These are phyloP conservation scores for Drosophila quasianomalipes DNA, from an alignment of 2,888 invertebrate genomes.

Conservation along the genomic window DNA sequence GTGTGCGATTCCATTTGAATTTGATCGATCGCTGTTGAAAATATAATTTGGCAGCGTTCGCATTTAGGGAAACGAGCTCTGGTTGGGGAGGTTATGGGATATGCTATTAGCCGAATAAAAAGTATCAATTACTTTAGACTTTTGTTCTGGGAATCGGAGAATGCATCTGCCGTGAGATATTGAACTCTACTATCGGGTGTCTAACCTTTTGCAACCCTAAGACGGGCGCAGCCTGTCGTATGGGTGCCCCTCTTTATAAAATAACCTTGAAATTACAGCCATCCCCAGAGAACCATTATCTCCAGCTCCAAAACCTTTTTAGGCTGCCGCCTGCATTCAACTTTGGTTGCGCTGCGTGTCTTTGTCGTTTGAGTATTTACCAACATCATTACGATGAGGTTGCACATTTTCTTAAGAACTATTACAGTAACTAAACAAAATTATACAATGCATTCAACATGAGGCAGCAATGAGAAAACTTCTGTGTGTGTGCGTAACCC, in stretches of 20 bases:
- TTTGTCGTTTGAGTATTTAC: constrained; percentile 58
- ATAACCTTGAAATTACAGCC: constrained; percentile 64
- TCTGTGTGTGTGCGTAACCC: constrained; percentile 4
- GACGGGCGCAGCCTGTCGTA: constrained; percentile 15
- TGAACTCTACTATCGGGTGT: not conserved
- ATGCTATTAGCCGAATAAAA: constrained; percentile 35
- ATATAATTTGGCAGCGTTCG: constrained; percentile 48
- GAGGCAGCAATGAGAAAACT: constrained; percentile 20
- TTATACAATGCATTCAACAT: constrained; percentile 58
- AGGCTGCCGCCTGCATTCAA: constrained; percentile 23
- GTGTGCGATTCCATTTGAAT: constrained; percentile 42
- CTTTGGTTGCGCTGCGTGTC: constrained; percentile 8
- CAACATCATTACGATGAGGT: constrained; percentile 76
- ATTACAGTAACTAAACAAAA: constrained; percentile 74
- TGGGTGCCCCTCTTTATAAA: constrained; percentile 13
- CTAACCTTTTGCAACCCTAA: constrained; percentile 1
- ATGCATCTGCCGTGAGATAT: constrained; percentile 36
- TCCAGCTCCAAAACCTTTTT: constrained; percentile 56
- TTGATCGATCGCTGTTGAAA: constrained; percentile 75
- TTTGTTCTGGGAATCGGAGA: constrained; percentile 40
- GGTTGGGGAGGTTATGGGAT: not conserved
- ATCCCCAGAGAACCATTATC: constrained; percentile 62
- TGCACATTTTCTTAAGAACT: constrained; percentile 77
- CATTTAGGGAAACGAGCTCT: constrained; percentile 43
- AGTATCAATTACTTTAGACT: constrained; percentile 63